Evolutionary conservation across 2,888 invertebrate genomes (phyloP).

Genomic region (Mongoloraphidia duomilia): DNA sequence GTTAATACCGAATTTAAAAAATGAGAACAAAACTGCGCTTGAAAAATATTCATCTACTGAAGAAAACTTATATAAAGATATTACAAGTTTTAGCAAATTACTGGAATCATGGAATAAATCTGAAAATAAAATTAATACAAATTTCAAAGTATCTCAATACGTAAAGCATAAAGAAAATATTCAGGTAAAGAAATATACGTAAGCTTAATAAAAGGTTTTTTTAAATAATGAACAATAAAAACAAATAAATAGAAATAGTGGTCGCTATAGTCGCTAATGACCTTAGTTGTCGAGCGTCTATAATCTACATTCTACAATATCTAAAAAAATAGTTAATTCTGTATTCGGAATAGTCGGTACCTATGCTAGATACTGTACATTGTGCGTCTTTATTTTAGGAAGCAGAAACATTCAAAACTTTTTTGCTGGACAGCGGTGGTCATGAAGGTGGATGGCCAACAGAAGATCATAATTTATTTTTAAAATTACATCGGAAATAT

Average conservation of each 20-base stretch:
- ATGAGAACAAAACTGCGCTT: slow-evolving; percentile 15
- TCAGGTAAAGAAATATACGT: too few species aligned
- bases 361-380: too few species aligned
- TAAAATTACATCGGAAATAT: slow-evolving; percentile 25
- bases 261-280: too few species aligned
- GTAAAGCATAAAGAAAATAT: too few species aligned
- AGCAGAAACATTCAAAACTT: slow-evolving; percentile 39
- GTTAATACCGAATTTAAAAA: slow-evolving; percentile 19
- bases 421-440: slow-evolving; percentile 32
- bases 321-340: too few species aligned
- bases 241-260: too few species aligned
- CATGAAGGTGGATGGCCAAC: slow-evolving; percentile 42
- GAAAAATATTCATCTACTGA: slow-evolving; percentile 18
- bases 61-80: slow-evolving; percentile 19
- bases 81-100: slow-evolving; percentile 20
- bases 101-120: slow-evolving; percentile 22
- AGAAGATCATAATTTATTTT: slow-evolving; percentile 39
- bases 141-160: background rate
- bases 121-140: slow-evolving; percentile 11
- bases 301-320: too few species aligned
- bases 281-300: too few species aligned
- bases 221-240: too few species aligned
- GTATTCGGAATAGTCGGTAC: too few species aligned
- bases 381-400: slow-evolving; percentile 26
- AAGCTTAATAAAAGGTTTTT: too few species aligned